Conservation (phyloP, 92 coral and sea anemone species). For the Parazoanthus darwini region DNA sequence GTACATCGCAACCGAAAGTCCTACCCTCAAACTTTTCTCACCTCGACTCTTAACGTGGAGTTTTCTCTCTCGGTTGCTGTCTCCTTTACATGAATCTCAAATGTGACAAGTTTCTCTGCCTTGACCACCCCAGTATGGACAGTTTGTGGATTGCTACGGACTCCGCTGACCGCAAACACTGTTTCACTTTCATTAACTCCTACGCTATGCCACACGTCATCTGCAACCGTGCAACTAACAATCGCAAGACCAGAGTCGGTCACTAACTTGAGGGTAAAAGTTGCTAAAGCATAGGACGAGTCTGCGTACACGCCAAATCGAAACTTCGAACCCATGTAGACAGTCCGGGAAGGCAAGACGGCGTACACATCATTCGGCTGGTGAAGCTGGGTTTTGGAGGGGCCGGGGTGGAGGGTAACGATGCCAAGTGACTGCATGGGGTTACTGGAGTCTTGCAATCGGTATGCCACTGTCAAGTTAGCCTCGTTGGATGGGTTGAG, state of each 20-base stretch:
- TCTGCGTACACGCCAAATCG: slow-evolving; percentile 47
- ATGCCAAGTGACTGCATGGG: slow-evolving; percentile 44
- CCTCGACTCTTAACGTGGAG: slow-evolving; percentile 48
- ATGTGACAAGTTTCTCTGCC: slow-evolving; percentile 47
- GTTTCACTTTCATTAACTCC: slow-evolving; percentile 49
- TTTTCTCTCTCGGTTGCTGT: slow-evolving; percentile 43
- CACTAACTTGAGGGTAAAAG: slow-evolving; percentile 39
- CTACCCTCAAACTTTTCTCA: neutral
- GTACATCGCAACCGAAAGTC: too few relatives aligned
- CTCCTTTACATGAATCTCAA: slow-evolving; percentile 58
- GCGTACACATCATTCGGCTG: slow-evolving; percentile 56
- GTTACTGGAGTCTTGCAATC: slow-evolving; percentile 43
- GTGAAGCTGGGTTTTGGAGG: slow-evolving; percentile 28
- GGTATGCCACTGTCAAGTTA: slow-evolving; percentile 43
- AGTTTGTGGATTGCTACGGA: slow-evolving; percentile 46
- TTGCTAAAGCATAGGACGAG: slow-evolving; percentile 50
- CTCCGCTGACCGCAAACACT: slow-evolving; percentile 55
- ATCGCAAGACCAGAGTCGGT: slow-evolving; percentile 49
- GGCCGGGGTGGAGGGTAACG: slow-evolving; percentile 48
- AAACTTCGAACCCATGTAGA: slow-evolving; percentile 46
- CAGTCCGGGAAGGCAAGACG: slow-evolving; percentile 45
- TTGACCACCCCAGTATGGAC: slow-evolving; percentile 49
- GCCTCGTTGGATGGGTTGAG: slow-evolving; percentile 40
- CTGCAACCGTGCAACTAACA: slow-evolving; percentile 26
- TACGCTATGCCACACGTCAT: slow-evolving; percentile 47